phyloP scores from a whole-genome alignment of 37 sponge, comb jelly and placozoan genomes.

The Chondrosia reniformis region DNA sequence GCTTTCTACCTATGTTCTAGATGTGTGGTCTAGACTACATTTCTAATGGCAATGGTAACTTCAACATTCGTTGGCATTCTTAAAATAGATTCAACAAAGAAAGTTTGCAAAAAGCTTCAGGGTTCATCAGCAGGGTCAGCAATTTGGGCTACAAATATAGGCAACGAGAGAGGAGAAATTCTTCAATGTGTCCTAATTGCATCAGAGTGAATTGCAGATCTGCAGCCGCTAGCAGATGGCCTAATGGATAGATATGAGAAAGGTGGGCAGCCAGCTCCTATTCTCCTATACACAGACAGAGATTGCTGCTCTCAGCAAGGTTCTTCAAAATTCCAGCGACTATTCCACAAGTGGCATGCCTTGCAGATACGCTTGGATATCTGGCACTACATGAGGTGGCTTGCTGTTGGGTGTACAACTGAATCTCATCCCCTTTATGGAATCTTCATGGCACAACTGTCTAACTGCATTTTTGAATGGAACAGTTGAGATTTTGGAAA shows the following conservation, averaged over 20 bases:
- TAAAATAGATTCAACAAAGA: conserved; percentile 57
- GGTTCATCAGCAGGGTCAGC: conserved; percentile 31
- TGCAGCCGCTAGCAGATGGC: conserved; percentile 24
- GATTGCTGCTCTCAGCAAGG: conserved; percentile 30
- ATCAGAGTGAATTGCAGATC: neutral
- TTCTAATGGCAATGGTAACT: conserved; percentile 20
- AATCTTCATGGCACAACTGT: conserved; percentile 29
- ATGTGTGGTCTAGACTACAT: conserved; percentile 31
- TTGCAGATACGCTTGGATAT: conserved; percentile 30
- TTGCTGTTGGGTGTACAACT: conserved; percentile 24
- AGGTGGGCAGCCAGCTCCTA: neutral
- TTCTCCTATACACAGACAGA: conserved; percentile 39
- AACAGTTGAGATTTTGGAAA: conserved; percentile 17
- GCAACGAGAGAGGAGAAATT: conserved; percentile 58
- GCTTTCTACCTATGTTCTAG: conserved; percentile 15
- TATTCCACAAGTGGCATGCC: conserved; percentile 6
- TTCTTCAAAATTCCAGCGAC: neutral
- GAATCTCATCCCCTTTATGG: conserved; percentile 54
- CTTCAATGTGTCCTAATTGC: conserved; percentile 20
- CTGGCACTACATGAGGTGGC: conserved; percentile 54
- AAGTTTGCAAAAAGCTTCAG: conserved; percentile 44
- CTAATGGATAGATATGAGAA: conserved; percentile 26
- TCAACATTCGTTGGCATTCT: conserved; percentile 26
- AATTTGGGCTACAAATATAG: conserved; percentile 49
- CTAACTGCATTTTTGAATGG: conserved; percentile 38